Percentiles rank a stretch among this genome's conserved stretches.
Evolutionary conservation across 2,113 vertebrate genomes (phyloP).

Genomic region (Spilogale gracilis): DNA sequence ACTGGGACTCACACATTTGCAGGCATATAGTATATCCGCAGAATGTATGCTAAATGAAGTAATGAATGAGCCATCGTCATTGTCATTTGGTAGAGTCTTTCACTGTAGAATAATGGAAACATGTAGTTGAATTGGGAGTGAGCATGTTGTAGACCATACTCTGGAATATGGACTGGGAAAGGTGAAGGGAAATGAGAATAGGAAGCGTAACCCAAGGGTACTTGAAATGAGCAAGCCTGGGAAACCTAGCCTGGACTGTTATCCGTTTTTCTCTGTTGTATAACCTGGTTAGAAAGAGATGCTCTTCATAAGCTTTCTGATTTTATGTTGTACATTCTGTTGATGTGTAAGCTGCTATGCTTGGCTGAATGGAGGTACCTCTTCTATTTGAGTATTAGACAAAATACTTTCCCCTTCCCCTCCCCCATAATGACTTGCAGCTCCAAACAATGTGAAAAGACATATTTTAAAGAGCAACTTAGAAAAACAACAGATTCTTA

Average conservation of each 20-base stretch:
- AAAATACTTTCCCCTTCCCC: background rate
- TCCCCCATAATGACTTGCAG: background rate
- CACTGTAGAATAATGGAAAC: background rate
- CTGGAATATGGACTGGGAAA: background rate
- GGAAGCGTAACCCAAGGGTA: background rate
- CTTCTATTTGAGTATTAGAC: conserved; percentile 10
- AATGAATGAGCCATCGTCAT: background rate
- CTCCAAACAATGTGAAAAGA: conserved; percentile 29
- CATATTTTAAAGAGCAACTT: conserved; percentile 6
- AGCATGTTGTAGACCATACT: background rate
- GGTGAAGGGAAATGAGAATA: background rate
- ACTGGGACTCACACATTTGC: background rate
- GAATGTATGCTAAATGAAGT: background rate
- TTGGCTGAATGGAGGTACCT: background rate
- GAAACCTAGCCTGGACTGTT: background rate
- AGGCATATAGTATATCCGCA: background rate
- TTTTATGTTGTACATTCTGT: background rate
- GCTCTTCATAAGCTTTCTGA: background rate
- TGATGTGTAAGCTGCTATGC: background rate
- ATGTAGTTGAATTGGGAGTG: background rate
- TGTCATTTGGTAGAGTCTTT: background rate
- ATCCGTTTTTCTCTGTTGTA: background rate
- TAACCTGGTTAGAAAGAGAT: background rate
- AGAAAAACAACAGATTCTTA: background rate
- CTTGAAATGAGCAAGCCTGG: background rate